Evolutionary conservation across 2,797 vertebrate genomes (phyloP), one percentile per base, ranked within the genome.

Genomic region (Otus scops): DNA sequence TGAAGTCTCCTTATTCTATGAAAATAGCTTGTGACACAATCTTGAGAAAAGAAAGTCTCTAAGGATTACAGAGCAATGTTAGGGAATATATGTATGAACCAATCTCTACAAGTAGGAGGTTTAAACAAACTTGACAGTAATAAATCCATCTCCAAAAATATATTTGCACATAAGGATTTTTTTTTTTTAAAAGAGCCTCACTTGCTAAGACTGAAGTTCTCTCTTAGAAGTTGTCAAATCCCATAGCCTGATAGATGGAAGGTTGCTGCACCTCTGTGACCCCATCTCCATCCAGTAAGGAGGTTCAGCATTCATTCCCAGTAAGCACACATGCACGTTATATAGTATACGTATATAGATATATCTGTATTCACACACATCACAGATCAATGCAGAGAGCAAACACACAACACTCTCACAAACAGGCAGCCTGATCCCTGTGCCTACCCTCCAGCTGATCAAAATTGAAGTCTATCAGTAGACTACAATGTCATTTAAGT

Each of bases 21-120:
- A 84, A 92, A 95, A 92, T 53, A 92, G 50, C 21, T 82, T 79
- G 59, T 87, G 85, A 94, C 70, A 82, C 39, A 63, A 60, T 38
- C 56, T 73, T 79, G 60, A 93, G 48, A 80, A 76, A 87, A 24
- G 69, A 41, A 64, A 51, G n/a, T 81, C 56, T 87, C 51, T 67
- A 82, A 87, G 77, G 74, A 92, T 74, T 90, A 84, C 27, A 90
- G 39, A 64, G 51, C 30, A 70, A 86, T 23, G 32, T 79, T 65
- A 81, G 61, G n/a, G 32, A 9, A 38, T 90, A 30, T 67, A 60
- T 32, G 63, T 90, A 87, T 70, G 80, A 95, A 64, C 16, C 11
- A 73, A 22, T 13, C 10, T 56, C 59, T 86, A 51, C 67, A 90
- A 69, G 28, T 16, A 86, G 45, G 65, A 89, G 45, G 14, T 88